Evolutionary conservation across 2,797 vertebrate species (phyloP).

Genomic region (Sebastes taczanowskii): DNA sequence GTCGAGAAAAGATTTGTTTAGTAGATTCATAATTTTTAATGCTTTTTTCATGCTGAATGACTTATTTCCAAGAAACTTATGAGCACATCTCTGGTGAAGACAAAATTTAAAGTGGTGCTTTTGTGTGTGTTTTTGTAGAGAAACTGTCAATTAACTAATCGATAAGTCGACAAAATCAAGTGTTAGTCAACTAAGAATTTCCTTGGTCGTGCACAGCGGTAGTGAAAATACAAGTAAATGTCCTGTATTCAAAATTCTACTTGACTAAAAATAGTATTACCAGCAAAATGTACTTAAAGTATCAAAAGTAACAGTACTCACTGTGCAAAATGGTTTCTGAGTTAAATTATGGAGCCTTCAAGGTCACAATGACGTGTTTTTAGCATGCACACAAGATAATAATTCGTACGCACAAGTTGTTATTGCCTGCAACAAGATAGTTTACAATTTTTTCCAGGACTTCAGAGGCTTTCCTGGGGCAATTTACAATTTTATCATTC

Average conservation of each 20-base stretch:
- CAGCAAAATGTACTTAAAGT: neutral
- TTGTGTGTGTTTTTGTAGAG: no score
- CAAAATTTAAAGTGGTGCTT: neutral
- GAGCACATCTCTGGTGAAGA: no score
- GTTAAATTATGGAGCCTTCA: neutral
- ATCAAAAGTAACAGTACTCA: neutral
- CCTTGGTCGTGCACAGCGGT: neutral
- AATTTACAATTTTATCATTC: neutral
- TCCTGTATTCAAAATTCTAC: neutral
- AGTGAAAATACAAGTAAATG: neutral
- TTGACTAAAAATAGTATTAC: neutral
- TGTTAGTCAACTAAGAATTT: neutral
- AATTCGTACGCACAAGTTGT: neutral
- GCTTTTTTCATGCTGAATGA: no score
- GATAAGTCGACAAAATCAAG: no score
- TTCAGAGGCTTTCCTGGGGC: neutral
- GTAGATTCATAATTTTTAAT: no score
- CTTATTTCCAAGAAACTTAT: no score
- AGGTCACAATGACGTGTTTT: neutral
- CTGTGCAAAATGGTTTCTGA: neutral
- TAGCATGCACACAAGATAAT: neutral
- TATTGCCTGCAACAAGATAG: neutral
- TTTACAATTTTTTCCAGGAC: neutral
- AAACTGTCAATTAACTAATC: no score
- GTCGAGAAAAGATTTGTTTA: no score